A percentile compares a stretch with the other conserved stretches of the same genome.
phyloP scores from a whole-genome alignment of 2,888 invertebrate genomes.

The Drosophila limbata region DNA sequence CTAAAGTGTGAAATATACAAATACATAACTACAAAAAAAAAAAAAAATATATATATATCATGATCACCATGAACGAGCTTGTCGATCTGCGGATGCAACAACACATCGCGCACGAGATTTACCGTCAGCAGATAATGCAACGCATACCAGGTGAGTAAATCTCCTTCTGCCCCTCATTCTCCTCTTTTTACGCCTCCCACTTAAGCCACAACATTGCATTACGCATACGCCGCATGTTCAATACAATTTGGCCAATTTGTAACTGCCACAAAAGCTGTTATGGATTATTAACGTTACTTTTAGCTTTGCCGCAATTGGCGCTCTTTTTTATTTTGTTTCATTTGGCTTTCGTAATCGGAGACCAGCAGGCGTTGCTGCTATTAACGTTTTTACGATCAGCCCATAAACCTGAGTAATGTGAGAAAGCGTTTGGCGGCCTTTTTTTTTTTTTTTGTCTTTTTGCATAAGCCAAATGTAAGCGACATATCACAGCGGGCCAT shows the following conservation, averaged over 20 bases:
- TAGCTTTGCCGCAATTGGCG: slow-evolving; percentile 35
- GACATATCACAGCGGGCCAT: slow-evolving; percentile 42
- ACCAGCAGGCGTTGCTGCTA: slow-evolving; percentile 42
- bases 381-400: slow-evolving; percentile 46
- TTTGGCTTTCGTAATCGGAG: slow-evolving; percentile 19
- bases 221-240: slow-evolving; percentile 44
- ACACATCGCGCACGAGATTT: slow-evolving; percentile 84
- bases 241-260: slow-evolving; percentile 30
- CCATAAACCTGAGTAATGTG: slow-evolving; percentile 71
- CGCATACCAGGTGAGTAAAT: slow-evolving; percentile 82
- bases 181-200: background rate
- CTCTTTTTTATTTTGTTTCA: slow-evolving; percentile 16
- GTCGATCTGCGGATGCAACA: slow-evolving; percentile 84
- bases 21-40: slow-evolving; percentile 22
- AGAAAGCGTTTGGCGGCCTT: slow-evolving; percentile 46
- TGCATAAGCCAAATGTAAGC: slow-evolving; percentile 31
- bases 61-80: slow-evolving; percentile 84
- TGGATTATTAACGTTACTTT: slow-evolving; percentile 60
- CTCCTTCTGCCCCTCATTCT: background rate
- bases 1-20: slow-evolving; percentile 56
- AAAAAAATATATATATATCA: slow-evolving; percentile 42
- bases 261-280: slow-evolving; percentile 52
- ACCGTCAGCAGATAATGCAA: slow-evolving; percentile 84
- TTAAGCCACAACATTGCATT: slow-evolving; percentile 14
- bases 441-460: no score